Conservation (phyloP, 2,113 vertebrate species). For the Trichechus manatus region DNA sequence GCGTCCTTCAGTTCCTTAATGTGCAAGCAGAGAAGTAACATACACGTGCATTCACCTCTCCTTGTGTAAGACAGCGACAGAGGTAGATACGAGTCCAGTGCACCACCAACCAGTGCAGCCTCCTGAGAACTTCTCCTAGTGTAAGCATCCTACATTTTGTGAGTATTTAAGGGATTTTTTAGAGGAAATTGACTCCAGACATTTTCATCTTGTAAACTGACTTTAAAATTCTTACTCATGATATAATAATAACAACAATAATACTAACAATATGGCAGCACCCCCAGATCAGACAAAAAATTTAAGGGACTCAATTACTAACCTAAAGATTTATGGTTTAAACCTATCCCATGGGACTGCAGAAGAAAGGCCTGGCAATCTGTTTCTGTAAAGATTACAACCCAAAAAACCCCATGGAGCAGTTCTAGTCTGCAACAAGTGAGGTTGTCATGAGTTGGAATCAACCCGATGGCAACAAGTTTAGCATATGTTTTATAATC, state of each 20-base stretch:
- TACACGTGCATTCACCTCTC: rapidly evolving
- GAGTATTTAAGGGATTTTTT: neutral
- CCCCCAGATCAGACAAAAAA: neutral
- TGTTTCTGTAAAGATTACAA: neutral
- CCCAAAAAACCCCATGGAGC: neutral
- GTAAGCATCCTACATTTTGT: neutral
- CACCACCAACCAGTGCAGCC: neutral
- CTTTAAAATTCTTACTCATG: neutral
- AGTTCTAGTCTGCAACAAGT: neutral
- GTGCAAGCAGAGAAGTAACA: neutral
- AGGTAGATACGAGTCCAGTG: neutral
- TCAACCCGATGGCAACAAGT: neutral
- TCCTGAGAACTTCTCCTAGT: neutral
- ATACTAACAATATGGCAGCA: neutral
- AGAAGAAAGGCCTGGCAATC: neutral
- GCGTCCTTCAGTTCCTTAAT: neutral
- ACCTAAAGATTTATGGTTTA: neutral
- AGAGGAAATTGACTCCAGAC: neutral
- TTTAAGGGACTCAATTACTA: neutral
- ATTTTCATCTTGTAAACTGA: neutral
- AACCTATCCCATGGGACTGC: neutral
- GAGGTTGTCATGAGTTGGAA: neutral
- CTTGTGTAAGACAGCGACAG: rapidly evolving
- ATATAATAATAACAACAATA: neutral
- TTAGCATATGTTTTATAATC: neutral